phyloP scores from a whole-genome alignment of 2,888 invertebrate species.

The Ophion slaviceki region DNA sequence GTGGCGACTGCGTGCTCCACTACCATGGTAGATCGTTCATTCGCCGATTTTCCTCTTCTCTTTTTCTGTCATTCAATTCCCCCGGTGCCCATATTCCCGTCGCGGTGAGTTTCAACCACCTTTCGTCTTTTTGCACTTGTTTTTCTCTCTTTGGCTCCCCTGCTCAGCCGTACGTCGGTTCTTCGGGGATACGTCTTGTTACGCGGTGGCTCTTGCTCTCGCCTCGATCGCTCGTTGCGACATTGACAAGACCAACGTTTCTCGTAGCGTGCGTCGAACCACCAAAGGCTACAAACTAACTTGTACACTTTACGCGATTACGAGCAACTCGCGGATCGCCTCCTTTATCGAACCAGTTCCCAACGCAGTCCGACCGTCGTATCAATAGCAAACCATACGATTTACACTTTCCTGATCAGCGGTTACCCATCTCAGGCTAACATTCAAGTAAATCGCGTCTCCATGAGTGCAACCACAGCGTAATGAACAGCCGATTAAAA shows the following conservation, averaged over 20 bases:
- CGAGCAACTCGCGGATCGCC: conserved; percentile 48
- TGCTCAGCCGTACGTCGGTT: background rate
- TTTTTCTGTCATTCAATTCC: conserved; percentile 57
- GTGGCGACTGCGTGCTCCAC: conserved; percentile 43
- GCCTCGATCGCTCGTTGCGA: conserved; percentile 37
- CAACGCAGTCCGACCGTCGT: conserved; percentile 20
- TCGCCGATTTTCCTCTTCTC: conserved; percentile 60
- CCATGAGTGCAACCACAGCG: background rate
- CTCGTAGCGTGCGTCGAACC: conserved; percentile 41
- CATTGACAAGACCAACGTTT: conserved; percentile 50
- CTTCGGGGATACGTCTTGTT: conserved; percentile 48
- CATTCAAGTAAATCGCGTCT: background rate
- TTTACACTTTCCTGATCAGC: conserved; percentile 30
- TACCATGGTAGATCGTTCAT: conserved; percentile 55
- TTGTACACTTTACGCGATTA: conserved; percentile 58
- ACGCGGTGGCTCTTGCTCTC: conserved; percentile 3
- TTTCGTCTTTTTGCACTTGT: conserved; percentile 32
- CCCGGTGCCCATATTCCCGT: conserved; percentile 52
- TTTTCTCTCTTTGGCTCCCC: background rate
- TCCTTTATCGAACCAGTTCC: conserved; percentile 59
- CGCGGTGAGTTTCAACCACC: conserved; percentile 39
- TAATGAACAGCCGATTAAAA: background rate
- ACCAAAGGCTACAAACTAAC: conserved; percentile 55
- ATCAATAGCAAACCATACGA: conserved; percentile 46
- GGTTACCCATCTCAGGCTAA: background rate